Base-by-base conservation (phyloP, 2,113 vertebrate species). In the Mystacornis crossleyi region DNA sequence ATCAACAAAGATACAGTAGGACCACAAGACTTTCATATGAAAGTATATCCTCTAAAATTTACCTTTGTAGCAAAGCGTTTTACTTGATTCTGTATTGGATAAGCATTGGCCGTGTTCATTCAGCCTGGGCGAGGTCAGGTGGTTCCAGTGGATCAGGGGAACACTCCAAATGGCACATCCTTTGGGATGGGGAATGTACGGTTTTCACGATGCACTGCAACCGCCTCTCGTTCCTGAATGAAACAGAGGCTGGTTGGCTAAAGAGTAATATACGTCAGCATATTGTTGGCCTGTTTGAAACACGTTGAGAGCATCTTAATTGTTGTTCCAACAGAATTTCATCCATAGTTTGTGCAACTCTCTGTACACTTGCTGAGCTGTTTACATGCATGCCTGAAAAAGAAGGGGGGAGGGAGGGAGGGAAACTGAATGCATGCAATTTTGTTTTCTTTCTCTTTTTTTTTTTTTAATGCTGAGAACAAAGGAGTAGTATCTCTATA, bases 401-500 rank as follows among this genome's bases (percentile, higher is more conserved):
- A 84, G 33, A 86, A 71, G 23, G 29, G 97, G 57, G 97, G 96
- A 13, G 53, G 47, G 54, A 25, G 55, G 82, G 72, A 92, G 86
- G 96, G 96, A 96, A 97, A 96, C 24, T 18, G 19, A 96, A 93
- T 98, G 98, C 99, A 99, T 99, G 99, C 97, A 79, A 81, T 97
- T 95, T 96, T 95, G 96, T 85, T 98, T 98, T 95, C 7, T 95
- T 96, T 50, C 2, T 55, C 10, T n/a, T 84, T 20, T 97, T 96
- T 96, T 98, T 92, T 97, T 96, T 93, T 97, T 81, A 89, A 97
- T 71, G 95, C 78, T 93, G 89, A 95, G 91, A 95, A 80, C 79
- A 81, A 95, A 88, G 40, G 97, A 98, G 98, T 98, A 98, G 98
- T 98, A 98, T 98, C 97, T 98, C 98, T 98, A 97, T 93, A 98